phyloP scores from a whole-genome alignment of 2,113 vertebrate genomes.

The Poecilia latipinna region DNA sequence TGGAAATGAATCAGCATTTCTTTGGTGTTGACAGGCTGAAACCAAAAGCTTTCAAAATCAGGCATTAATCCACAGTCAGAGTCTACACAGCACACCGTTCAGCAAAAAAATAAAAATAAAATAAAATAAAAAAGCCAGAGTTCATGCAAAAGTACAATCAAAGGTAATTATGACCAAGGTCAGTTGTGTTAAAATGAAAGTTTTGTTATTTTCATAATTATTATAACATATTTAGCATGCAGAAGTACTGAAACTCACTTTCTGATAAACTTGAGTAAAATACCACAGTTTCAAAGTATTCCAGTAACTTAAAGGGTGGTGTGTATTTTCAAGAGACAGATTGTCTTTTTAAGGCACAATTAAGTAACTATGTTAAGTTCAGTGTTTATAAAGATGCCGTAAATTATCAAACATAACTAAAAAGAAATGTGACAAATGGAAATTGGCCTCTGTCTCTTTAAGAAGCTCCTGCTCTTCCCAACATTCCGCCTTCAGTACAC shows the following conservation, averaged over 20 bases:
- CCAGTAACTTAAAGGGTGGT: neutral
- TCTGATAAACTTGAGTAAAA: neutral
- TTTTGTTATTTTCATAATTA: neutral
- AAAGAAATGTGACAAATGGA: no score
- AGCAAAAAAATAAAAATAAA: constrained; percentile 6
- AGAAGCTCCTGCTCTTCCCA: no score
- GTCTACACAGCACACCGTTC: neutral
- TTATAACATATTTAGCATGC: neutral
- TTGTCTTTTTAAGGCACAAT: no score
- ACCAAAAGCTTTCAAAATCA: constrained; percentile 29
- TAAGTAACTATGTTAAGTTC: no score
- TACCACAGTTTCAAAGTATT: neutral
- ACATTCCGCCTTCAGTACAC: no score
- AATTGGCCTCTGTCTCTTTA: no score
- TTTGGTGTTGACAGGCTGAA: constrained; percentile 37
- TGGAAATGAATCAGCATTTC: constrained; percentile 65
- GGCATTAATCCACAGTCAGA: constrained; percentile 13
- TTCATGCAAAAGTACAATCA: constrained; percentile 9
- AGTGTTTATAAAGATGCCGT: no score
- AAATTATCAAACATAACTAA: no score
- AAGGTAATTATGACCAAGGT: neutral
- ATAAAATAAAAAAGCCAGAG: neutral
- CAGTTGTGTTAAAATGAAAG: constrained; percentile 6
- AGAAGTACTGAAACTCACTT: neutral
- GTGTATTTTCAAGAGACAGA: no score